Evolutionary conservation across 2,888 invertebrate genomes (phyloP), one percentile per base, ranked within the genome.

Genomic region (Synergus itoensis): DNA sequence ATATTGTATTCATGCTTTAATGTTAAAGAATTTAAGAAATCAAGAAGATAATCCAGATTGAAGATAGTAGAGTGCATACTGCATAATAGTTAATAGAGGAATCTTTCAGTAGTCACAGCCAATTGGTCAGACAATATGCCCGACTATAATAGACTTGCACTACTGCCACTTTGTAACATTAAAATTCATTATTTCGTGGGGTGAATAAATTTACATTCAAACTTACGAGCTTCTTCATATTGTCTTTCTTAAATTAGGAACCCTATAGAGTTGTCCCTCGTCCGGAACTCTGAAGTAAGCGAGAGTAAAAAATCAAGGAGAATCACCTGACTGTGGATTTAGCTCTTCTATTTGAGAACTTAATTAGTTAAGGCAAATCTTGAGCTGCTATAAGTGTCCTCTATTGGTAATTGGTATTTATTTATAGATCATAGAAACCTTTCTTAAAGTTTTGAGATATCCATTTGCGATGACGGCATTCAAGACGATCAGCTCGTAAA

Each of bases 41-140:
- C 1, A 16, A 16, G 48, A 48, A 16, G 48, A 48, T 4, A 48
- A 7, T 16, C 7, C 5, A 16, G 16, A 1, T 48, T 48, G 48
- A 1, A 48, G 11, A 43, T 43, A 43, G 43, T 8, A 11, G 9
- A 11, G 43, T 0, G 1, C 48, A 48, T 11, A 45, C 14, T 12
- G 11, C 7, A n/a, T 21, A 67, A 67, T 67, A 69, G 28, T 21
- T 12, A 36, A 48, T 48, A 40, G 45, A 16, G 16, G 28, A 53
- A 73, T 73, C 40, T 53, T 28, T 12, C 73, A 73, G 73, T 73
- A 53, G 73, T 73, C n/a, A 73, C 8, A n/a, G 73, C 11, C 28
- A 40, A 9, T 40, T 73, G 36, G 73, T 73, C 73, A 53, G 53
- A 57, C 40, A 5, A 18, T 36, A 8, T 40, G 73, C 1, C 73